Conservation (phyloP, 2,888 invertebrate species). For the Volucella inanis region DNA sequence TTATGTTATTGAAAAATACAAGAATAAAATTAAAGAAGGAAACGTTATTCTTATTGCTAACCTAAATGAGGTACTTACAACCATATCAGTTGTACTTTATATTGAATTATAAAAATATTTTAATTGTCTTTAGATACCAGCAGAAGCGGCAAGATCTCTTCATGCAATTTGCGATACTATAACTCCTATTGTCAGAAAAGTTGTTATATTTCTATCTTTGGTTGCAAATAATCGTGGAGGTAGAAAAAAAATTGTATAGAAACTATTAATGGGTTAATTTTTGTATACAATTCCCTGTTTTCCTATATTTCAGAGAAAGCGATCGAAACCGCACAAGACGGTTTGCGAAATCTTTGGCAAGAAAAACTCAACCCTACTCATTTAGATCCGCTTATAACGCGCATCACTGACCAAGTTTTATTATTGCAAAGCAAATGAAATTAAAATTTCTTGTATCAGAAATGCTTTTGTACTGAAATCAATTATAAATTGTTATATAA, state of each 20-base stretch:
- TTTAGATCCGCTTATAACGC: slow-evolving; percentile 79
- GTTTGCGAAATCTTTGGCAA: slow-evolving; percentile 78
- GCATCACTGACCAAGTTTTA: slow-evolving; percentile 81
- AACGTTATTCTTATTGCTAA: slow-evolving; percentile 80
- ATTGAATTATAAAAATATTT: not conserved
- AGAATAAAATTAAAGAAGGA: slow-evolving; percentile 77
- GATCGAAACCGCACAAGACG: slow-evolving; percentile 76
- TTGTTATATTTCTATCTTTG: slow-evolving; percentile 83
- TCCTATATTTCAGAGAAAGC: slow-evolving; percentile 20
- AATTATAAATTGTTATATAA: slow-evolving; percentile 10
- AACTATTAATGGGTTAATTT: not conserved
- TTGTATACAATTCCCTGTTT: slow-evolving; percentile 13
- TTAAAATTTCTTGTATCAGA: not conserved
- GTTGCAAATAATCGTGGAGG: slow-evolving; percentile 73
- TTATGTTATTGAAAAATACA: slow-evolving; percentile 78
- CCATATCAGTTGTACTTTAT: slow-evolving; percentile 7
- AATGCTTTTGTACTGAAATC: slow-evolving; percentile 6
- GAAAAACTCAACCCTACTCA: slow-evolving; percentile 76
- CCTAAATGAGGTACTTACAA: slow-evolving; percentile 79
- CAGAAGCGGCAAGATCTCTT: slow-evolving; percentile 83
- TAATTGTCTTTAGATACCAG: slow-evolving; percentile 78
- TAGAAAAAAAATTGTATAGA: not conserved
- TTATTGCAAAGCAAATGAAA: slow-evolving; percentile 67
- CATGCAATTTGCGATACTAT: slow-evolving; percentile 85
- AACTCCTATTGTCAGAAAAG: slow-evolving; percentile 83